Evolutionary conservation across 2,113 vertebrate genomes (phyloP).

Genomic region (Oryzias javanicus): DNA sequence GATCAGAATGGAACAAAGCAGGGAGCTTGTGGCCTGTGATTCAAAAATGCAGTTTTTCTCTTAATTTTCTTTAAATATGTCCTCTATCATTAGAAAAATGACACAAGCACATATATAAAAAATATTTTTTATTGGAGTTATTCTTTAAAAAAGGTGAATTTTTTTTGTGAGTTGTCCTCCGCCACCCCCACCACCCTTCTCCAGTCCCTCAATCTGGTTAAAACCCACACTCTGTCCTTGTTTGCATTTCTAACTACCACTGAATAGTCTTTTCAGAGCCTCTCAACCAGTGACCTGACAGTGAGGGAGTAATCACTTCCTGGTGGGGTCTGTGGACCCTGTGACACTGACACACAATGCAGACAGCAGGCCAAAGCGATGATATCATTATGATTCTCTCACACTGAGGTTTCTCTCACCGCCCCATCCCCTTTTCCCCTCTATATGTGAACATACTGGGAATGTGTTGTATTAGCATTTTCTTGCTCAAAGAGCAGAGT

Average conservation of each 20-base stretch:
- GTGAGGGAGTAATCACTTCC: constrained; percentile 68
- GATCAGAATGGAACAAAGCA: too few species aligned
- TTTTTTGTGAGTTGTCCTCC: too few species aligned
- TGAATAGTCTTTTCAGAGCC: constrained; percentile 44
- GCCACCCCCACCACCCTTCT: too few species aligned
- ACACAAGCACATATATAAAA: too few species aligned
- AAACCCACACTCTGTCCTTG: constrained; percentile 46
- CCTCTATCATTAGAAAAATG: too few species aligned
- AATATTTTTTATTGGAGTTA: too few species aligned
- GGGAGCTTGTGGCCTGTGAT: too few species aligned
- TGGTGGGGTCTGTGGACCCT: constrained; percentile 59
- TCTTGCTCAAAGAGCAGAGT: constrained; percentile 67
- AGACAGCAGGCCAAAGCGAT: constrained; percentile 68
- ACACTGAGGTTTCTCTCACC: constrained; percentile 28
- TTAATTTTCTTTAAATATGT: too few species aligned
- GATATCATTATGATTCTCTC: constrained; percentile 69
- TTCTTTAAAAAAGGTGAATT: too few species aligned
- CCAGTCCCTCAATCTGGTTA: background rate
- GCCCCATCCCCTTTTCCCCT: constrained; percentile 38
- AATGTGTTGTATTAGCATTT: constrained; percentile 78
- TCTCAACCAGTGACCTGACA: constrained; percentile 59
- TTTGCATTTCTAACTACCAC: constrained; percentile 60
- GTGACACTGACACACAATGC: constrained; percentile 38
- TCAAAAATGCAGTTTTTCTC: too few species aligned
- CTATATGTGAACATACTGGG: constrained; percentile 66